A percentile compares a stretch with the other conserved stretches of the same genome.
phyloP scores from a whole-genome alignment of 2,888 invertebrate genomes.

The Eristalinus aeneus region DNA sequence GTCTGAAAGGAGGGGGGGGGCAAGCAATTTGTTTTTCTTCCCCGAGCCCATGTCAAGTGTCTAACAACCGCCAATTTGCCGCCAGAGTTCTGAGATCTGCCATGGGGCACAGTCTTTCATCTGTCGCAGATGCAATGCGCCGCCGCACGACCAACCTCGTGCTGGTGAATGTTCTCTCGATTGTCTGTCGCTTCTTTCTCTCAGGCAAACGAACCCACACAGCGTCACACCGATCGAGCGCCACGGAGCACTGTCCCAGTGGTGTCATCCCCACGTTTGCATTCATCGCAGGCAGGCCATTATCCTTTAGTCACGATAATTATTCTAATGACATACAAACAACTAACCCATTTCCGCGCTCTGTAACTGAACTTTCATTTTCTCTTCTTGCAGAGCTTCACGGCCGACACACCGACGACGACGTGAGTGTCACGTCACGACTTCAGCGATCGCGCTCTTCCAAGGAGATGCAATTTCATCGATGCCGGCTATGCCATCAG shows the following conservation, averaged over 20 bases:
- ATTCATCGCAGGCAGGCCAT: not conserved
- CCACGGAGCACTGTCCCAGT: not conserved
- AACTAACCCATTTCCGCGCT: slow-evolving; percentile 55
- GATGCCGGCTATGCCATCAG: slow-evolving; percentile 69
- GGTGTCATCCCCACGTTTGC: slow-evolving; percentile 24
- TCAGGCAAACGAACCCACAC: not conserved
- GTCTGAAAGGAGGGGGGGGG: not conserved
- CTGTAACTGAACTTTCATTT: slow-evolving; percentile 53
- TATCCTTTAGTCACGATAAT: slow-evolving; percentile 60
- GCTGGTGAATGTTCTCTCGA: not conserved
- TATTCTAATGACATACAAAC: slow-evolving; percentile 59
- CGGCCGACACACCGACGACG: not conserved
- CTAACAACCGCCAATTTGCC: slow-evolving; percentile 50
- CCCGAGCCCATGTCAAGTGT: slow-evolving; percentile 43
- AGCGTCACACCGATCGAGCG: not conserved
- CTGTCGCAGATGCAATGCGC: not conserved
- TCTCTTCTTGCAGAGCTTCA: slow-evolving; percentile 21
- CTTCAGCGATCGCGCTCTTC: slow-evolving; percentile 11
- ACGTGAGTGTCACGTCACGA: slow-evolving; percentile 60
- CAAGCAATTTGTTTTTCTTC: slow-evolving; percentile 37
- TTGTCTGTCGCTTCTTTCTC: not conserved
- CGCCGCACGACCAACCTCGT: not conserved
- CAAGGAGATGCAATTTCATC: slow-evolving; percentile 55
- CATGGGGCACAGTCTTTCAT: slow-evolving; percentile 36
- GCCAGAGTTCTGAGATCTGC: slow-evolving; percentile 19